These are phyloP conservation scores for Itoplectis maculator DNA, from an alignment of 2,888 invertebrate genomes.

Conservation along the genomic window DNA sequence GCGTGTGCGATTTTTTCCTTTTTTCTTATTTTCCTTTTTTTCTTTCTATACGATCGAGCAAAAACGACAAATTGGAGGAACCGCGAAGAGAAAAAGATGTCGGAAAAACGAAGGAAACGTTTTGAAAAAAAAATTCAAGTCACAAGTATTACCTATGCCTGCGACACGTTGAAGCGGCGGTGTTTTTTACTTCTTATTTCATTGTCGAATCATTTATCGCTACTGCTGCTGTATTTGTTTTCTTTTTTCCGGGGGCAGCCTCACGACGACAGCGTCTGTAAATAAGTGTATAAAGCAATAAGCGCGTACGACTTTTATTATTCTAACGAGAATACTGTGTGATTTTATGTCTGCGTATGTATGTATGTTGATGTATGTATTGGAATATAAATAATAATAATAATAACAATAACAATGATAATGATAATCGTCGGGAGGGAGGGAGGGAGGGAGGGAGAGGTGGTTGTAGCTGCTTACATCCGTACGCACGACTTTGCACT, in stretches of 20 bases:
- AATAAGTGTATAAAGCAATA: slow-evolving; percentile 80
- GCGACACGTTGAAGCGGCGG: slow-evolving; percentile 73
- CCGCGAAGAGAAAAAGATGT: slow-evolving; percentile 26
- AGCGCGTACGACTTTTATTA: slow-evolving; percentile 72
- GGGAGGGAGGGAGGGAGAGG: no score
- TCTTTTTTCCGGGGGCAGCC: slow-evolving; percentile 72
- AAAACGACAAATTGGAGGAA: slow-evolving; percentile 43
- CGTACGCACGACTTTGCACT: no score
- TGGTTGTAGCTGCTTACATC: no score
- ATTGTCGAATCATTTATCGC: slow-evolving; percentile 44
- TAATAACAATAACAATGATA: neutral
- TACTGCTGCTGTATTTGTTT: slow-evolving; percentile 47
- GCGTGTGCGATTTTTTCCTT: slow-evolving; percentile 79
- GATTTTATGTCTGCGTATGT: slow-evolving; percentile 43
- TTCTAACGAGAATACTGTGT: slow-evolving; percentile 64
- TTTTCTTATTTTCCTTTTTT: no score
- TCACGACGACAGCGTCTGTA: slow-evolving; percentile 72
- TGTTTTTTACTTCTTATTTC: slow-evolving; percentile 50
- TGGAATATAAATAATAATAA: neutral
- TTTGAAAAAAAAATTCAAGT: slow-evolving; percentile 67
- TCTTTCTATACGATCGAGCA: slow-evolving; percentile 62
- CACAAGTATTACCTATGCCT: slow-evolving; percentile 81
- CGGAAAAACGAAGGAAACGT: neutral
- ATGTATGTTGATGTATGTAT: slow-evolving; percentile 31
- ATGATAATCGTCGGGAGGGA: neutral